phyloP scores from a whole-genome alignment of 2,888 invertebrate genomes.

The Andrena flavipes region DNA sequence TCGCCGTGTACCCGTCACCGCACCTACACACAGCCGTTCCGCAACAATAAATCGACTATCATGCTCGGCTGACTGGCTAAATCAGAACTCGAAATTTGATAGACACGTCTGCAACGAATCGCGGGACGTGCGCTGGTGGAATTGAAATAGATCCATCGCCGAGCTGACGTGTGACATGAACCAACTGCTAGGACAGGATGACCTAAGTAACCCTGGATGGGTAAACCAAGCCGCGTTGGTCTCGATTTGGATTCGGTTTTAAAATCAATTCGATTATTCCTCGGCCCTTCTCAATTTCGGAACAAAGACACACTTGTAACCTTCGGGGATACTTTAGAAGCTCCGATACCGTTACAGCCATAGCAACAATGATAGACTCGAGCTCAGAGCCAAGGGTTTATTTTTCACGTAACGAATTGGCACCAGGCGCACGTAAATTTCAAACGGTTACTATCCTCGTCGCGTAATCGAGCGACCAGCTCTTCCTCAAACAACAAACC shows the following conservation, averaged over 20 bases:
- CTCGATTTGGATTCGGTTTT: too few species aligned
- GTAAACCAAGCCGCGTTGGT: too few species aligned
- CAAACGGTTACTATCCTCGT: constrained; percentile 4
- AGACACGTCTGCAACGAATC: constrained; percentile 38
- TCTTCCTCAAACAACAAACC: constrained; percentile 39
- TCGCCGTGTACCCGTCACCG: constrained; percentile 25
- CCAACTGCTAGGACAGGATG: too few species aligned
- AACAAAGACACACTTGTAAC: too few species aligned
- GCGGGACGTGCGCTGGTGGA: background rate
- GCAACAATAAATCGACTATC: constrained; percentile 46
- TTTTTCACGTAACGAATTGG: constrained; percentile 1
- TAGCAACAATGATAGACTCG: too few species aligned
- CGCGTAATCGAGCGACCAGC: constrained; percentile 26
- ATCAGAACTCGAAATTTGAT: constrained; percentile 24
- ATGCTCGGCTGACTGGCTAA: constrained; percentile 29
- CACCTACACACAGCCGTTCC: constrained; percentile 17
- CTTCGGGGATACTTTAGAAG: too few species aligned
- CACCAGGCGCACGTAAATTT: constrained; percentile 4
- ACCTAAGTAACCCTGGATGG: too few species aligned
- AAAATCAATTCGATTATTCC: too few species aligned
- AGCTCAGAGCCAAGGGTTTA: too few species aligned
- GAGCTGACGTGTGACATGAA: background rate
- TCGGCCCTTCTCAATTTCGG: too few species aligned
- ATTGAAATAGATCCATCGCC: constrained; percentile 10
- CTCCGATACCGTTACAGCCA: too few species aligned